Evolutionary conservation across 1,140 invertebrate genomes (phyloP).

Genomic region (Penaeus chinensis): DNA sequence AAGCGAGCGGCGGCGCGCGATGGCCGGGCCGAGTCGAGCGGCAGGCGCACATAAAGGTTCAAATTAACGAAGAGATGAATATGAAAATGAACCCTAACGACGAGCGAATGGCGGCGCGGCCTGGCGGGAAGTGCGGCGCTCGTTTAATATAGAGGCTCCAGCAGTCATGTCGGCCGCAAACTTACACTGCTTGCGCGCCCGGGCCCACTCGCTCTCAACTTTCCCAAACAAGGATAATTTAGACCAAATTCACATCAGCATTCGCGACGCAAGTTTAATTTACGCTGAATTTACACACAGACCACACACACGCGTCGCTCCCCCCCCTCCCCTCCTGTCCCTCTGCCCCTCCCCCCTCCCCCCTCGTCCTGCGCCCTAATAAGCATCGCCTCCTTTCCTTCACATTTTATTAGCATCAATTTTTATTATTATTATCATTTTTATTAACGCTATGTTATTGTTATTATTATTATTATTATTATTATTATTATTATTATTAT

Average conservation of each 20-base stretch:
- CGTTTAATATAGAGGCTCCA: too few relatives aligned
- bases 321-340: not conserved
- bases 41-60: not conserved
- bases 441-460: too few relatives aligned
- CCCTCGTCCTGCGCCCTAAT: not conserved
- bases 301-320: not conserved
- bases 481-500: too few relatives aligned
- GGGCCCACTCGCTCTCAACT: constrained; percentile 13
- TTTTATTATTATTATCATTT: too few relatives aligned
- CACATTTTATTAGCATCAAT: not conserved
- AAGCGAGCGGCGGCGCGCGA: too few relatives aligned
- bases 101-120: constrained; percentile 11
- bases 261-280: too few relatives aligned
- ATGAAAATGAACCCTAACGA: constrained; percentile 46
- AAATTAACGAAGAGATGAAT: constrained; percentile 40
- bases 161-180: constrained; percentile 3
- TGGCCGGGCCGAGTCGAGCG: too few relatives aligned
- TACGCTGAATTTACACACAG: too few relatives aligned
- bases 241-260: constrained; percentile 29
- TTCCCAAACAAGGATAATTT: constrained; percentile 32
- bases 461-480: too few relatives aligned
- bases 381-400: not conserved
- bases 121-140: not conserved
- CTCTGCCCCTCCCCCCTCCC: not conserved
- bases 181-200: not conserved